Evolutionary conservation across 2,797 vertebrate genomes (phyloP).

Genomic region (Smutsia temminckii): DNA sequence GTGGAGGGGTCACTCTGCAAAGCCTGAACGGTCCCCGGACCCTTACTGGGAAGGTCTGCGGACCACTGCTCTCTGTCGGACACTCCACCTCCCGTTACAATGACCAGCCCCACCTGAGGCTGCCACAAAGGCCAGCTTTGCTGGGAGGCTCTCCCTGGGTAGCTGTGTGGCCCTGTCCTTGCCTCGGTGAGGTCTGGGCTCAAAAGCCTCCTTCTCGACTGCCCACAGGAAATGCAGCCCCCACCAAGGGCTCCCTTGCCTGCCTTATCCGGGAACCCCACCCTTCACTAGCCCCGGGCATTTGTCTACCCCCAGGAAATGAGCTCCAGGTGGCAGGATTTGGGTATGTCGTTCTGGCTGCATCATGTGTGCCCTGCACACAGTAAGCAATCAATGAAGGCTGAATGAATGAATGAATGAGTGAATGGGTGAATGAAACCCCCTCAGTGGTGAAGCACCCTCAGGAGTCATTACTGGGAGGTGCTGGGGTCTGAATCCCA

Average conservation of each 20-base stretch:
- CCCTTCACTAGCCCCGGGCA: accelerated
- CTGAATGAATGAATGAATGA: not conserved
- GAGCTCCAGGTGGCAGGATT: not conserved
- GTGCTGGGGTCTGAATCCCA: too few species aligned
- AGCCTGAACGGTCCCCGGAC: not conserved
- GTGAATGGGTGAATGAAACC: not conserved
- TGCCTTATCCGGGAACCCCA: not conserved
- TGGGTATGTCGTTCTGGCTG: not conserved
- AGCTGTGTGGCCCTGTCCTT: not conserved
- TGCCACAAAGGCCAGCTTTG: not conserved
- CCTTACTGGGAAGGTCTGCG: not conserved
- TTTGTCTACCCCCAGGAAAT: not conserved
- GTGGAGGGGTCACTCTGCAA: not conserved
- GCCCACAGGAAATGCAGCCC: not conserved
- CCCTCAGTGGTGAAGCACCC: accelerated
- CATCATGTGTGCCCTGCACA: not conserved
- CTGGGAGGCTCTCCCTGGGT: not conserved
- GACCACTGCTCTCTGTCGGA: not conserved
- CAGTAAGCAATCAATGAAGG: not conserved
- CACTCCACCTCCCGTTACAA: accelerated
- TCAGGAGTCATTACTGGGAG: not conserved
- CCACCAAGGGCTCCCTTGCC: too few species aligned
- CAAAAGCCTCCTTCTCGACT: not conserved
- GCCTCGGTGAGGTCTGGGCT: not conserved
- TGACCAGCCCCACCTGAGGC: not conserved